Percentiles rank a stretch among this genome's conserved stretches.
These are phyloP conservation scores for Ormia ochracea DNA, from an alignment of 2,888 invertebrate species.

Conservation along the genomic window DNA sequence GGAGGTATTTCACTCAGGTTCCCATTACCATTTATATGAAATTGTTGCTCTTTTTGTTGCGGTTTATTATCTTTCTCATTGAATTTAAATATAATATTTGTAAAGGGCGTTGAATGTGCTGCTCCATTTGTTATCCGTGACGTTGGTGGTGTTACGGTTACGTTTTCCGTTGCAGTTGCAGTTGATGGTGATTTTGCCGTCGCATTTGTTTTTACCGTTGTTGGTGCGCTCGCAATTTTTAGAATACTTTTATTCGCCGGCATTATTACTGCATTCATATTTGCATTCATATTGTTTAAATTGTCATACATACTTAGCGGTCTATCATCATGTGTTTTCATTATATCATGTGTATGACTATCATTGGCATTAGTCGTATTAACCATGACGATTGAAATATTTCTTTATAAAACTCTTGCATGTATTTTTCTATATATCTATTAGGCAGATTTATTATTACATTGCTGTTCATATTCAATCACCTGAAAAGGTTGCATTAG, in stretches of 20 bases:
- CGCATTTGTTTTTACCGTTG: constrained; percentile 52
- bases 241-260: constrained; percentile 59
- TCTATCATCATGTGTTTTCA: constrained; percentile 71
- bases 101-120: constrained; percentile 64
- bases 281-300: constrained; percentile 66
- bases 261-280: constrained; percentile 50
- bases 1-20: constrained; percentile 59
- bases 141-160: constrained; percentile 56
- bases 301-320: constrained; percentile 76
- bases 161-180: constrained; percentile 52
- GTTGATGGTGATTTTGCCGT: constrained; percentile 45
- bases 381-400: constrained; percentile 25
- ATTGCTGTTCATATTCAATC: constrained; percentile 11
- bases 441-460: background rate
- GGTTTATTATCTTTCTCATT: constrained; percentile 59
- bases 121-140: constrained; percentile 62
- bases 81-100: constrained; percentile 66
- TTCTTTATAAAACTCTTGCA: constrained; percentile 1
- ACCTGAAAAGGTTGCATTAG: constrained; percentile 8
- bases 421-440: background rate
- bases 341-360: constrained; percentile 50
- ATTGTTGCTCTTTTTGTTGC: constrained; percentile 42
- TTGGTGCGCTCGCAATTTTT: constrained; percentile 64
- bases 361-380: constrained; percentile 25
- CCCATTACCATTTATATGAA: constrained; percentile 59